Base-by-base conservation (phyloP, 2,888 invertebrate species). In the Rhagophthalmus giganteus region DNA sequence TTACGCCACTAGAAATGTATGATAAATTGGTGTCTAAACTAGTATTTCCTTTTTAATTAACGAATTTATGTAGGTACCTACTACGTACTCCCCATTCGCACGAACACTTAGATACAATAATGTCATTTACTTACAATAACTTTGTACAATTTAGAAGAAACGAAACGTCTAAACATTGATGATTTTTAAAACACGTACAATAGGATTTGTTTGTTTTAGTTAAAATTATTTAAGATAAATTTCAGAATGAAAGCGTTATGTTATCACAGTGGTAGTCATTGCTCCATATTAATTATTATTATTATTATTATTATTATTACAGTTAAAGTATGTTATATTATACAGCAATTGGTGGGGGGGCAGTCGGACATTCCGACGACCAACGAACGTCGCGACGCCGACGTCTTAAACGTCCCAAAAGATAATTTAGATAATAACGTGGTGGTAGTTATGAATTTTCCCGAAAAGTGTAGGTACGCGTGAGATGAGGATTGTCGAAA, bases 21-120 rank as follows among this genome's bases (percentile, higher is more conserved):
- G 44, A 51, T 55, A 55, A 55, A 46, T 65, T 67, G 68, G 66
- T 68, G 67, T 68, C 67, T 68, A 67, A 59, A 58, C 67, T 68
- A 68, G 45, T 40, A 39, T n/a, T n/a, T n/a, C n/a, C n/a, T 48
- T 31, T 34, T 53, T 88, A 84, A 68, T 73, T 90, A 88, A 74
- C 88, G 88, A 64, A 88, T 87, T 48, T 86, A 87, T 69, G 73
- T 87, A n/a, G n/a, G n/a, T n/a, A n/a, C n/a, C n/a, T n/a, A 1
- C 92, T 94, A 70, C 94, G 94, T 72, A 31, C 47, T 53, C 47
- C n/a, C 16, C 48, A 54, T 48, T 54, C 54, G 33, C 47, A 54
- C 54, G 27, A 54, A 54, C 54, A 54, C 49, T 45, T 54, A 49
- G 42, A 54, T 49, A 49, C 41, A 51, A 46, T 53, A 30, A 37